Evolutionary conservation across 2,888 invertebrate species (phyloP).

Genomic region (Phalangium opilio): DNA sequence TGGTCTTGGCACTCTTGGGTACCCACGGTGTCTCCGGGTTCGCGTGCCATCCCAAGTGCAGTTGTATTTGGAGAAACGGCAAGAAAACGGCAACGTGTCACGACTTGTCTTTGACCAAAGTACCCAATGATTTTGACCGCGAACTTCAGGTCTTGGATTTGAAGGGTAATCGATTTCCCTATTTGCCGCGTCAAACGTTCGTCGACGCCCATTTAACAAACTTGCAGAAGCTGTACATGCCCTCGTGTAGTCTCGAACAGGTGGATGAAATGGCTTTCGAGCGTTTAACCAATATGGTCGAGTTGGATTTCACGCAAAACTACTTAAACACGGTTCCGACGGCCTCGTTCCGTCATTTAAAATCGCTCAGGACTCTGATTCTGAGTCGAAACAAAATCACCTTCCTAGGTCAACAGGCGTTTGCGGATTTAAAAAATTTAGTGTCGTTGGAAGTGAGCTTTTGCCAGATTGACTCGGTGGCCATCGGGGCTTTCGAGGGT

Average conservation of each 20-base stretch:
- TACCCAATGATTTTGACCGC: conserved; percentile 51
- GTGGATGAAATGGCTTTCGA: conserved; percentile 61
- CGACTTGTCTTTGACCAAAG: conserved; percentile 60
- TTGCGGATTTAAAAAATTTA: conserved; percentile 14
- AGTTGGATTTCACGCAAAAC: conserved; percentile 73
- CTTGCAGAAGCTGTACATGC: conserved; percentile 67
- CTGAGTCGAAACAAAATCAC: conserved; percentile 66
- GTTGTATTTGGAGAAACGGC: conserved; percentile 76
- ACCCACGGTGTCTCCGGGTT: neutral
- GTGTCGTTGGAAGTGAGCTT: conserved; percentile 65
- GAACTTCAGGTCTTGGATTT: conserved; percentile 73
- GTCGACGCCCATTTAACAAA: conserved; percentile 62
- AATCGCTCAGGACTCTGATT: conserved; percentile 60
- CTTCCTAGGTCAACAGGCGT: conserved; percentile 14
- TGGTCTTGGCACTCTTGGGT: too few species aligned
- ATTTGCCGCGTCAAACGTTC: conserved; percentile 65
- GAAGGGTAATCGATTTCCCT: conserved; percentile 70
- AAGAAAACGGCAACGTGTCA: conserved; percentile 79
- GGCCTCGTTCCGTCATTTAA: conserved; percentile 57
- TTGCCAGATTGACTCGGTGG: conserved; percentile 44
- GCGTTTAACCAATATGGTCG: conserved; percentile 72
- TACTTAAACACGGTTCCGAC: conserved; percentile 63
- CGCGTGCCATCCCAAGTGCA: conserved; percentile 37
- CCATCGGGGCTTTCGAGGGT: conserved; percentile 62
- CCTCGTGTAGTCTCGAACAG: conserved; percentile 66